phyloP scores from a whole-genome alignment of 23 tunicate genomes.

The Trididemnum clinides region DNA sequence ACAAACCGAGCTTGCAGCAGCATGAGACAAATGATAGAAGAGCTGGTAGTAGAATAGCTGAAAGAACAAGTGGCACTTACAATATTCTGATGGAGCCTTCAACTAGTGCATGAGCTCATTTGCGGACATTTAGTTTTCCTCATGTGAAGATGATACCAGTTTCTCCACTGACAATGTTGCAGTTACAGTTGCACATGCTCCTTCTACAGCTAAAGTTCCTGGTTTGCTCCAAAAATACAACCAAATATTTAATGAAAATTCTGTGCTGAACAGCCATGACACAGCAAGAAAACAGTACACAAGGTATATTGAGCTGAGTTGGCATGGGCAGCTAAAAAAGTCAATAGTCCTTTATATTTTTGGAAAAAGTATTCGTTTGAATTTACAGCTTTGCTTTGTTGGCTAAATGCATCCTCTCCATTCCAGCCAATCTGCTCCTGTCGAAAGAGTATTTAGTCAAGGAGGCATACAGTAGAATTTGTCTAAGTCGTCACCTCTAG shows the following conservation, averaged over 20 bases:
- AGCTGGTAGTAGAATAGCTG: constrained; percentile 2
- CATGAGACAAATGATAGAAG: constrained; percentile 10
- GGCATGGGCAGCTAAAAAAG: neutral
- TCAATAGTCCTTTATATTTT: constrained; percentile 1
- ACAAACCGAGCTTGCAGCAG: neutral
- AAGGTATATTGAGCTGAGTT: neutral
- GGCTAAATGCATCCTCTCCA: neutral
- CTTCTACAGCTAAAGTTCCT: neutral
- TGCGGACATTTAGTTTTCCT: neutral
- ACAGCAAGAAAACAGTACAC: constrained; percentile 6
- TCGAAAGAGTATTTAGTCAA: too few species aligned
- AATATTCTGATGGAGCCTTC: neutral
- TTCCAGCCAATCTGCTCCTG: too few species aligned
- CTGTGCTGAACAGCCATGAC: neutral
- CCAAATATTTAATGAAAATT: too few species aligned
- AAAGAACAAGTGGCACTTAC: neutral
- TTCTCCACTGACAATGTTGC: neutral
- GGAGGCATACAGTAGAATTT: too few species aligned
- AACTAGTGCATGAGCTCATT: neutral
- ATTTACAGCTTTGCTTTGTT: neutral
- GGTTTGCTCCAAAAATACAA: constrained; percentile 6
- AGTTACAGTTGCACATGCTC: neutral
- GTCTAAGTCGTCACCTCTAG: too few species aligned
- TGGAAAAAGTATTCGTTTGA: constrained; percentile 6
- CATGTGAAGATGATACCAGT: neutral